These are phyloP conservation scores for Tetropium fuscum DNA, from an alignment of 2,888 invertebrate genomes.

Conservation along the genomic window DNA sequence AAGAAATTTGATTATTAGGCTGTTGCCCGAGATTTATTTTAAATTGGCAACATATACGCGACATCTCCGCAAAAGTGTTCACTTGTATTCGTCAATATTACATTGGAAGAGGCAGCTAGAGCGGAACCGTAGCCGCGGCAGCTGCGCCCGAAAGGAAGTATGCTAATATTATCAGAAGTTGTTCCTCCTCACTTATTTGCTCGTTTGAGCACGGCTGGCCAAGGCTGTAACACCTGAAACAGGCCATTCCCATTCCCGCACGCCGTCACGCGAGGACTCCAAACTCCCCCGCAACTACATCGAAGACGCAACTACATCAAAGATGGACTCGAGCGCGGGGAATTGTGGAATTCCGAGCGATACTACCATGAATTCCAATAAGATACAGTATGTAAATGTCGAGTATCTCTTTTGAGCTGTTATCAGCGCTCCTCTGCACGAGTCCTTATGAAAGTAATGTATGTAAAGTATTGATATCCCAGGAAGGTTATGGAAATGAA, in stretches of 20 bases:
- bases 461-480: too few species aligned
- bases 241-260: conserved; percentile 51
- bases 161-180: conserved; percentile 59
- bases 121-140: conserved; percentile 45
- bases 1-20: conserved; percentile 26
- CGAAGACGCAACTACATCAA: conserved; percentile 53
- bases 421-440: conserved; percentile 15
- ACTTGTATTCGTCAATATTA: conserved; percentile 24
- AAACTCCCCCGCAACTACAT: conserved; percentile 45
- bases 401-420: conserved; percentile 23
- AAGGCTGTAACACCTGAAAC: conserved; percentile 58
- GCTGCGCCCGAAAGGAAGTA: conserved; percentile 55
- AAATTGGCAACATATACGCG: conserved; percentile 31
- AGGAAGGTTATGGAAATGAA: too few species aligned
- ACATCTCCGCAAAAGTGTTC: conserved; percentile 28
- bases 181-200: conserved; percentile 54
- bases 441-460: conserved; percentile 14
- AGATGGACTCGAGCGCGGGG: conserved; percentile 52
- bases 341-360: conserved; percentile 43
- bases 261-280: conserved; percentile 40
- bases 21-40: conserved; percentile 29
- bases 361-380: conserved; percentile 46
- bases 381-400: conserved; percentile 51
- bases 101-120: conserved; percentile 15
- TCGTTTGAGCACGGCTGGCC: conserved; percentile 54